These are phyloP conservation scores for Macheiramphus alcinus DNA, from an alignment of 2,113 vertebrate genomes.

Conservation along the genomic window DNA sequence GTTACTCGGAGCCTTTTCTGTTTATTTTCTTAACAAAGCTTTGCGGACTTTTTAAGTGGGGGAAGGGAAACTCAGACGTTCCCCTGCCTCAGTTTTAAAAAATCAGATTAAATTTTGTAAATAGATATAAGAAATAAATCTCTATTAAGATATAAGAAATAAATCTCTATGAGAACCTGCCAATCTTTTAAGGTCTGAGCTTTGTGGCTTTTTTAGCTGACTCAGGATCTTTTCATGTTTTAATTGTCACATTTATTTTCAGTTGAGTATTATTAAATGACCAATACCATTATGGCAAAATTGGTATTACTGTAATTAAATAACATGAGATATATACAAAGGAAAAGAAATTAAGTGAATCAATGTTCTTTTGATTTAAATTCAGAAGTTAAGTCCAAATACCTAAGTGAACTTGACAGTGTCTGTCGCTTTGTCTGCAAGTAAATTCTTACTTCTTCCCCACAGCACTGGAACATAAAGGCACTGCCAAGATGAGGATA, in stretches of 20 bases:
- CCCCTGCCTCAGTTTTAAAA: neutral
- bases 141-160: neutral
- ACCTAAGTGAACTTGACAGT: neutral
- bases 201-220: neutral
- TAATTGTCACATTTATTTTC: neutral
- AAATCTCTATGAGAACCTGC: neutral
- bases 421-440: neutral
- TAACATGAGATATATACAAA: neutral
- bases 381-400: neutral
- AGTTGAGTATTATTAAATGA: neutral
- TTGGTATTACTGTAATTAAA: neutral
- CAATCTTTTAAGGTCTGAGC: neutral
- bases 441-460: neutral
- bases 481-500: neutral
- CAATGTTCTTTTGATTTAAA: neutral
- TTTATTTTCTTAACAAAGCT: conserved; percentile 29
- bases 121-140: neutral
- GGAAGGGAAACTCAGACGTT: neutral
- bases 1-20: neutral
- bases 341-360: neutral
- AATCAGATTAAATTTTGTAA: neutral
- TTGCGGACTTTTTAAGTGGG: neutral
- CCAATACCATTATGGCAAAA: neutral
- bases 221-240: neutral
- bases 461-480: neutral